phyloP scores from a whole-genome alignment of 2,888 invertebrate genomes.

The Tineola bisselliella region DNA sequence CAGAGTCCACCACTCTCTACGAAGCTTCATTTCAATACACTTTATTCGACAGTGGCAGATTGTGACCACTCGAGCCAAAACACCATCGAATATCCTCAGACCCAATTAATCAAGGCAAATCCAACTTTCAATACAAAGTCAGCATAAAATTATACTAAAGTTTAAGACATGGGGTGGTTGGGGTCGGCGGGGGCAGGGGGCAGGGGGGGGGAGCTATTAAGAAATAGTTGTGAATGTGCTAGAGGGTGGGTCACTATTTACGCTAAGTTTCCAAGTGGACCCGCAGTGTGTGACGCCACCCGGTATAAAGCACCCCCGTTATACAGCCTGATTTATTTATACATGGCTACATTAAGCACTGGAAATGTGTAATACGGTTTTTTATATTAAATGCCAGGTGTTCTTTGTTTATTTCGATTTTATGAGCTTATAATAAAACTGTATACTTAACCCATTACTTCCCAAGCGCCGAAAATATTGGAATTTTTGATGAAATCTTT shows the following conservation, averaged over 20 bases:
- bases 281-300: slow-evolving; percentile 33
- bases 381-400: no score
- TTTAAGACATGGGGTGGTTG: slow-evolving; percentile 22
- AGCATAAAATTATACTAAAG: slow-evolving; percentile 7
- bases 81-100: background rate
- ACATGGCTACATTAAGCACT: no score
- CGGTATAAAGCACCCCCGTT: background rate
- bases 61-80: no score
- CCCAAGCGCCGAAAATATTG: no score
- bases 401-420: background rate
- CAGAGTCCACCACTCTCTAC: no score
- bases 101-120: background rate
- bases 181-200: slow-evolving; percentile 26
- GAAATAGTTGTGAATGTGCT: slow-evolving; percentile 51
- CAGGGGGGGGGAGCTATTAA: slow-evolving; percentile 53
- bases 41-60: no score
- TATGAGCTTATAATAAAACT: background rate
- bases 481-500: no score
- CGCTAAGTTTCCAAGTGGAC: slow-evolving; percentile 40
- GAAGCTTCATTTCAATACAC: no score
- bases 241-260: slow-evolving; percentile 32
- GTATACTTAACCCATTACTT: no score
- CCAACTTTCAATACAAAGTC: background rate
- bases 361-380: no score
- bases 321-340: background rate